Evolutionary conservation across 2,113 vertebrate species (phyloP).

Genomic region (Ivindomyrus marchei): DNA sequence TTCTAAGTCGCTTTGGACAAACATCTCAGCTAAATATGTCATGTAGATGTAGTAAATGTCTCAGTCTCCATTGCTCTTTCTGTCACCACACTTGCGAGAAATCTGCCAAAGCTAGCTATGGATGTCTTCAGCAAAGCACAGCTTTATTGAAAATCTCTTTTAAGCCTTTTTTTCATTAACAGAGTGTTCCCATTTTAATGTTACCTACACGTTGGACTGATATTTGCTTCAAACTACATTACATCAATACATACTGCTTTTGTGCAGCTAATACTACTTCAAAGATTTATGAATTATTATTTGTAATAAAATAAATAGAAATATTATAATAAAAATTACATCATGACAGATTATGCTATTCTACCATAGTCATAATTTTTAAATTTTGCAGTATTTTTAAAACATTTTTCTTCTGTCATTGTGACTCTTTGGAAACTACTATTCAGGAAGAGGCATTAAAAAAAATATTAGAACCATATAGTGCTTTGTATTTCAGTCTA

Average conservation of each 20-base stretch:
- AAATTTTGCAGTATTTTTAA: not conserved
- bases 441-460: not conserved
- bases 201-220: not conserved
- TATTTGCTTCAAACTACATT: not conserved
- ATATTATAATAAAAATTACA: not conserved
- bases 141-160: not conserved
- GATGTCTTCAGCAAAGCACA: not conserved
- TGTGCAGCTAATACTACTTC: not conserved
- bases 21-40: not conserved
- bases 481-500: not conserved
- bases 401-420: not conserved
- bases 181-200: not conserved
- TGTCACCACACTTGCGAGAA: not conserved
- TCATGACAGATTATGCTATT: not conserved
- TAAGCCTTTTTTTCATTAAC: not conserved
- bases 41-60: not conserved
- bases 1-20: not conserved
- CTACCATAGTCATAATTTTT: not conserved
- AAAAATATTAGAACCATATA: conserved; percentile 2
- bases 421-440: not conserved
- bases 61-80: not conserved
- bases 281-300: not conserved
- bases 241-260: not conserved
- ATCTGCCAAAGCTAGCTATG: not conserved
- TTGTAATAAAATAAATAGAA: not conserved